A percentile compares a stretch with the other conserved stretches of the same genome.
Evolutionary conservation across 2,888 invertebrate genomes (phyloP).

Genomic region (Epirrhoe tristata): DNA sequence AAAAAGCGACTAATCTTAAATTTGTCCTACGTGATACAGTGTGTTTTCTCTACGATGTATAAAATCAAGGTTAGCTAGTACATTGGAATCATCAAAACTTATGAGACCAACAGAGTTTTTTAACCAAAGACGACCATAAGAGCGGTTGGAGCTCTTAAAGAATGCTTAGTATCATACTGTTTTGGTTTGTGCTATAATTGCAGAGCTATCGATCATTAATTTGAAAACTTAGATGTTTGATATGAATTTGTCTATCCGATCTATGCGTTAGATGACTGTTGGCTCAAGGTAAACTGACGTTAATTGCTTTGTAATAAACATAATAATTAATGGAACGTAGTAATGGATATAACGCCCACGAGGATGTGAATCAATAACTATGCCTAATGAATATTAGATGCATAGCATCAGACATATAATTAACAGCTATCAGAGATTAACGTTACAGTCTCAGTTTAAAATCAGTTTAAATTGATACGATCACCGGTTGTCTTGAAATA

Average conservation of each 20-base stretch:
- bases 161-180: neutral
- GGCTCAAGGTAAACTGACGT: slow-evolving; percentile 24
- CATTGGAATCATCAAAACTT: no score
- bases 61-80: no score
- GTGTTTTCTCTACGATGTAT: no score
- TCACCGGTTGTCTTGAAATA: no score
- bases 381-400: slow-evolving; percentile 21
- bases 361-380: slow-evolving; percentile 30
- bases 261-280: slow-evolving; percentile 19
- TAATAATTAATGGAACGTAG: slow-evolving; percentile 37
- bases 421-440: neutral
- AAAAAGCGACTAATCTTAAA: no score
- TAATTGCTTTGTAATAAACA: slow-evolving; percentile 35
- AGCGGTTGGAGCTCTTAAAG: no score
- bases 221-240: neutral
- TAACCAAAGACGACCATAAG: no score
- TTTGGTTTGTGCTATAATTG: neutral
- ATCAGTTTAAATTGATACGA: no score
- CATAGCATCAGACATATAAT: neutral
- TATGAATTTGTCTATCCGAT: slow-evolving; percentile 20
- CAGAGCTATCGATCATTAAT: neutral
- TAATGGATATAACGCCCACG: slow-evolving; percentile 35
- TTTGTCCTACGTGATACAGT: no score
- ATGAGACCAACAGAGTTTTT: no score
- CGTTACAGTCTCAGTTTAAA: no score